phyloP scores from a whole-genome alignment of 2,888 invertebrate species.

The Zonitis immaculata region DNA sequence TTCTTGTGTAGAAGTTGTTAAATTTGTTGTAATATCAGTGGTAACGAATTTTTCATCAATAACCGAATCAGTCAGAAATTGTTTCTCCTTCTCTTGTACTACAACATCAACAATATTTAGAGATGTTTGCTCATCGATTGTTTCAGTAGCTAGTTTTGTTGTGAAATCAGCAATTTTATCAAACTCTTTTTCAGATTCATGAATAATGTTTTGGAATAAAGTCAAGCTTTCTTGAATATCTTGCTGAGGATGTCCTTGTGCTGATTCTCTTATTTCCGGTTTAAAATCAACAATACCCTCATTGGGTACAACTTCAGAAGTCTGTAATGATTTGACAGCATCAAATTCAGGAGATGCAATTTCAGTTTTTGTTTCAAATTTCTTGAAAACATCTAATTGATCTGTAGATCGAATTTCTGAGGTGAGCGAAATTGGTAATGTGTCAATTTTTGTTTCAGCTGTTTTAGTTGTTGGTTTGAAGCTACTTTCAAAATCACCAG shows the following conservation, averaged over 20 bases:
- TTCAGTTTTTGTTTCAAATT: constrained; percentile 27
- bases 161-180: constrained; percentile 35
- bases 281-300: constrained; percentile 34
- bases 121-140: constrained; percentile 47
- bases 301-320: constrained; percentile 37
- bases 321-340: constrained; percentile 41
- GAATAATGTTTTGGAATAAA: constrained; percentile 45
- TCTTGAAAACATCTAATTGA: constrained; percentile 43
- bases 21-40: constrained; percentile 32
- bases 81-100: constrained; percentile 35
- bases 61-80: constrained; percentile 15
- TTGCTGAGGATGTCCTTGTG: constrained; percentile 42
- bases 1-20: constrained; percentile 34
- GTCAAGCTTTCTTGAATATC: constrained; percentile 48
- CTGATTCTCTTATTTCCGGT: constrained; percentile 31
- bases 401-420: constrained; percentile 52
- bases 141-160: constrained; percentile 43
- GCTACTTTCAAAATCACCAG: constrained; percentile 38
- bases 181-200: constrained; percentile 49
- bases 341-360: constrained; percentile 41
- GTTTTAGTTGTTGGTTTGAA: constrained; percentile 52
- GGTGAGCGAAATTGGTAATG: constrained; percentile 55
- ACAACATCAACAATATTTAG: constrained; percentile 41
- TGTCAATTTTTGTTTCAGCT: constrained; percentile 52
- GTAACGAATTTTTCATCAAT: constrained; percentile 21